phyloP scores from a whole-genome alignment of 2,888 invertebrate species.

The Pomacea canaliculata region DNA sequence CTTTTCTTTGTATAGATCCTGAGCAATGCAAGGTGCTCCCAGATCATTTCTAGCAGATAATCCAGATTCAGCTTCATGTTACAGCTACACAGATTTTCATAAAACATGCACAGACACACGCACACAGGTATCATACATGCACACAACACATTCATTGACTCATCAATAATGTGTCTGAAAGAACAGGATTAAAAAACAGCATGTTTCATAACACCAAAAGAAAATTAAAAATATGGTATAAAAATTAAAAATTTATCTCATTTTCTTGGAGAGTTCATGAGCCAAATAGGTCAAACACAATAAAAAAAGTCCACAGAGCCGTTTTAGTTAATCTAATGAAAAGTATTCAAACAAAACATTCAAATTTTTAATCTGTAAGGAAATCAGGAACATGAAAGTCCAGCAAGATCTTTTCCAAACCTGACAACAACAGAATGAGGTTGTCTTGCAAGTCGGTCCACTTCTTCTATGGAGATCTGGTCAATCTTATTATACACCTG shows the following conservation, averaged over 20 bases:
- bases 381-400: neutral
- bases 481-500: conserved; percentile 98
- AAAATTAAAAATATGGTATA: too few species aligned
- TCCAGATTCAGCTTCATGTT: conserved; percentile 99
- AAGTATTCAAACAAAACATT: too few species aligned
- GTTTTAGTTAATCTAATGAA: too few species aligned
- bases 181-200: too few species aligned
- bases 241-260: too few species aligned
- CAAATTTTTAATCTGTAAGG: neutral
- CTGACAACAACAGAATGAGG: conserved; percentile 92
- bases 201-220: too few species aligned
- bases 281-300: too few species aligned
- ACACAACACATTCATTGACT: neutral
- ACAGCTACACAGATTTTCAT: conserved; percentile 79
- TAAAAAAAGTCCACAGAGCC: too few species aligned
- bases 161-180: too few species aligned
- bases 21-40: conserved; percentile 94
- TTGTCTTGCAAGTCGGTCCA: conserved; percentile 91
- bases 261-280: too few species aligned
- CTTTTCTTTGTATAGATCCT: conserved; percentile 99
- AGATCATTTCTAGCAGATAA: conserved; percentile 88
- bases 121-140: neutral
- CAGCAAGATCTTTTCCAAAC: conserved; percentile 71
- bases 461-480: conserved; percentile 99
- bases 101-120: neutral